These are phyloP conservation scores for Eilema depressum DNA, from an alignment of 2,888 invertebrate genomes.

Conservation along the genomic window DNA sequence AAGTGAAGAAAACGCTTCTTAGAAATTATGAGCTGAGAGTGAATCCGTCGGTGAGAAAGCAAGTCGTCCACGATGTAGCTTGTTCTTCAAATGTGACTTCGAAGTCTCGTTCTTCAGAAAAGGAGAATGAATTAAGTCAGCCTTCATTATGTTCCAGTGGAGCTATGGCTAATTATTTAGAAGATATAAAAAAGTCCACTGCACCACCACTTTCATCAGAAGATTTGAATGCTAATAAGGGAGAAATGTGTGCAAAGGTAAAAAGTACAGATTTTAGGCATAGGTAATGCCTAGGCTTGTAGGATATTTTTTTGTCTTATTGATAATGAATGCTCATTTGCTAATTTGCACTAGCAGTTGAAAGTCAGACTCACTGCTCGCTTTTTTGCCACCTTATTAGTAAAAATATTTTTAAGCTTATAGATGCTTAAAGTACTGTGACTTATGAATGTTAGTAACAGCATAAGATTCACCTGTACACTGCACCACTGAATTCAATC, in stretches of 20 bases:
- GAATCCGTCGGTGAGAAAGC: conserved; percentile 51
- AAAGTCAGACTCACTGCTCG: too few species aligned
- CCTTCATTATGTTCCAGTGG: conserved; percentile 78
- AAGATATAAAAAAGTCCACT: conserved; percentile 62
- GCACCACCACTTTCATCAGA: conserved; percentile 56
- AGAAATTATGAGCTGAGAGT: conserved; percentile 72
- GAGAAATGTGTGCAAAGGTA: conserved; percentile 67
- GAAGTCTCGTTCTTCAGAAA: conserved; percentile 47
- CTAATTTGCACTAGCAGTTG: too few species aligned
- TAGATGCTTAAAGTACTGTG: too few species aligned
- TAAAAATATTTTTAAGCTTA: too few species aligned
- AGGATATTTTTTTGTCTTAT: too few species aligned
- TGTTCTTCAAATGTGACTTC: conserved; percentile 49
- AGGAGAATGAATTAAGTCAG: conserved; percentile 62
- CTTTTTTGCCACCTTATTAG: too few species aligned
- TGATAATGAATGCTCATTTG: too few species aligned
- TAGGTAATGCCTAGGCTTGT: too few species aligned
- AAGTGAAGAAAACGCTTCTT: conserved; percentile 78
- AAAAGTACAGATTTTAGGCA: conserved; percentile 21
- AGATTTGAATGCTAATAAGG: conserved; percentile 63
- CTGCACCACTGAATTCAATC: too few species aligned
- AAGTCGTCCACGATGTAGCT: conserved; percentile 61
- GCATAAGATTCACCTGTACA: too few species aligned
- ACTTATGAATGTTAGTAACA: too few species aligned
- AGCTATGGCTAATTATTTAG: conserved; percentile 71